Evolutionary conservation across 2,113 vertebrate genomes (phyloP).

Genomic region (Shinisaurus crocodilurus): DNA sequence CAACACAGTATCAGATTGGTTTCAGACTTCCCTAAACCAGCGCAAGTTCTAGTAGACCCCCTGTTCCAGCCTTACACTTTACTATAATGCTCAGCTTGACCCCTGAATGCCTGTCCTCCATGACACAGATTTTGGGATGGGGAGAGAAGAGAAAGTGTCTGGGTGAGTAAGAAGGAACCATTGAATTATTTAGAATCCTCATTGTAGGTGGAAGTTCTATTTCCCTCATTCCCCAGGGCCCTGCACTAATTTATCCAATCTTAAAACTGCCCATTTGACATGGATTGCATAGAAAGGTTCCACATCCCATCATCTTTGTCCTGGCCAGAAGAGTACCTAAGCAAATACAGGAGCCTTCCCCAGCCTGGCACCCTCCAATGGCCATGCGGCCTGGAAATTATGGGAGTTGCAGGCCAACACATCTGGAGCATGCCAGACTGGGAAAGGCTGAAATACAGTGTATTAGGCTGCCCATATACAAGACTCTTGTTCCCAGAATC

Average conservation of each 20-base stretch:
- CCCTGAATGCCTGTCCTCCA: neutral
- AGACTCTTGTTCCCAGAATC: neutral
- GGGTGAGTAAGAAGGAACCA: neutral
- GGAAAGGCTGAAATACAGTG: neutral
- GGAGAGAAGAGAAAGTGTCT: neutral
- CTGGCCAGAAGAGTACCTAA: neutral
- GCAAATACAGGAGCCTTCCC: neutral
- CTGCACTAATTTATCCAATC: neutral
- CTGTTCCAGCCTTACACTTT: neutral
- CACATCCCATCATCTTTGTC: neutral
- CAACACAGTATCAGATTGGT: too few species aligned
- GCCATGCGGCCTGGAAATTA: too few species aligned
- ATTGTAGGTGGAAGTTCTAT: neutral
- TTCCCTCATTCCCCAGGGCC: neutral
- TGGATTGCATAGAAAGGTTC: neutral
- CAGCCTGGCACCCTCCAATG: too few species aligned
- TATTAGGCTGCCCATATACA: neutral
- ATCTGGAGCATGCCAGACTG: too few species aligned
- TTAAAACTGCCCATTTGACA: neutral
- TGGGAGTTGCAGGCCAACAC: too few species aligned
- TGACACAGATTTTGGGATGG: neutral
- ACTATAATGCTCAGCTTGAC: neutral
- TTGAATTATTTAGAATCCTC: neutral
- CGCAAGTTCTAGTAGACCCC: neutral
- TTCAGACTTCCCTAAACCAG: neutral